Evolutionary conservation across 2,113 vertebrate species (phyloP).

Genomic region (Paramormyrops kingsleyae): DNA sequence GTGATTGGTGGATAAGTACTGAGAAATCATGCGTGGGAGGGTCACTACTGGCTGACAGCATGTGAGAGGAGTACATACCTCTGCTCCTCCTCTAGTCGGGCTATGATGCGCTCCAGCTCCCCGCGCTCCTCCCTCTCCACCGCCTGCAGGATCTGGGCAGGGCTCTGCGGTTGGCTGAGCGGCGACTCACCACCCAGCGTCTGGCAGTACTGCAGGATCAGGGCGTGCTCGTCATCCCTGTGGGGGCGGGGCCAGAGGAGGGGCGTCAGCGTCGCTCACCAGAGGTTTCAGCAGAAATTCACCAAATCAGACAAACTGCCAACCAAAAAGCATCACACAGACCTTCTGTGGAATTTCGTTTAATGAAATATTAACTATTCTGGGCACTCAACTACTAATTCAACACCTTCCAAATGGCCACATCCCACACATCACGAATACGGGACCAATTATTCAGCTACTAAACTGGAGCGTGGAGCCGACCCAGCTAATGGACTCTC

Average conservation of each 20-base stretch:
- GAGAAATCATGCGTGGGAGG: not conserved
- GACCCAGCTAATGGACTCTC: not conserved
- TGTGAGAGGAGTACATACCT: conserved; percentile 56
- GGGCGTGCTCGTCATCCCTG: conserved; percentile 92
- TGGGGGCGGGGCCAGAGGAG: not conserved
- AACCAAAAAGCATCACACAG: not conserved
- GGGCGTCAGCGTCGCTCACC: not conserved
- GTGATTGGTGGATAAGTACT: not conserved
- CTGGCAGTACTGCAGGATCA: conserved; percentile 96
- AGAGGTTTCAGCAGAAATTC: not conserved
- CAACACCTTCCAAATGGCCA: not conserved
- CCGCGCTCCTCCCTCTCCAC: conserved; percentile 88
- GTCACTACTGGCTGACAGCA: not conserved
- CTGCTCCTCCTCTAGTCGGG: conserved; percentile 91
- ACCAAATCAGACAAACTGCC: not conserved
- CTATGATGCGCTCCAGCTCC: conserved; percentile 83
- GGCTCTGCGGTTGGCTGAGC: conserved; percentile 87
- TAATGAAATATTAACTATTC: not conserved
- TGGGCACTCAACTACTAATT: not conserved
- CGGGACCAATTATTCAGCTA: not conserved
- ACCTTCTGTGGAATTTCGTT: not conserved
- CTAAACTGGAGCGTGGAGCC: not conserved
- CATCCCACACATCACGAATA: not conserved
- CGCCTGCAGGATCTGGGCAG: conserved; percentile 88
- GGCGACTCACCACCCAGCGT: conserved; percentile 86